Percentiles rank a stretch among this genome's conserved stretches.
Conservation (phyloP, 1,140 invertebrate genomes). For the Drosophila kohkoa region DNA sequence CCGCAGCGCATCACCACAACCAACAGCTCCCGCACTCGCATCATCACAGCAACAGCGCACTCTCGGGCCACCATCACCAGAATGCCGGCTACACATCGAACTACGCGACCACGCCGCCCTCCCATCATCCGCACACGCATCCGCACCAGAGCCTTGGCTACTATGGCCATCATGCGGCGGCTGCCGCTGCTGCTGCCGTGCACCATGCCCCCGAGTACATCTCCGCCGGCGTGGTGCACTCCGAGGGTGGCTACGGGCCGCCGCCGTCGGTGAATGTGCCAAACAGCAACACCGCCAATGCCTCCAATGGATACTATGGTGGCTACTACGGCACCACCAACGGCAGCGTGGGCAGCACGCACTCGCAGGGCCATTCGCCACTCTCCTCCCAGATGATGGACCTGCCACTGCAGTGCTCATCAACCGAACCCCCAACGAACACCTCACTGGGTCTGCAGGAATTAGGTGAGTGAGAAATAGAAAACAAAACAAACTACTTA, state of each 20-base stretch:
- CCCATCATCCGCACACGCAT: constrained; percentile 71
- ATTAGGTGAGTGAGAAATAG: constrained; percentile 60
- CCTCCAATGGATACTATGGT: constrained; percentile 77
- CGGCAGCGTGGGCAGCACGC: constrained; percentile 80
- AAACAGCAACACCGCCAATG: constrained; percentile 47
- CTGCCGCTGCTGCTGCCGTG: constrained; percentile 63
- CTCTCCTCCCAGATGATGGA: constrained; percentile 83
- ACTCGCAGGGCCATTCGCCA: constrained; percentile 79
- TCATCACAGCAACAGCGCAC: constrained; percentile 77
- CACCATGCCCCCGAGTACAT: constrained; percentile 79
- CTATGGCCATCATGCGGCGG: constrained; percentile 68
- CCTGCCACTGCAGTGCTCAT: constrained; percentile 82
- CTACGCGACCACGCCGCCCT: constrained; percentile 82
- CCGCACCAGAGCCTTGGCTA: constrained; percentile 78
- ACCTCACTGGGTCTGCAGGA: constrained; percentile 83
- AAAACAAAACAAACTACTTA: neutral
- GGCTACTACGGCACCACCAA: constrained; percentile 78
- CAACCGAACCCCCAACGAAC: constrained; percentile 83
- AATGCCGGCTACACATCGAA: constrained; percentile 77
- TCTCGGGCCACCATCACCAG: constrained; percentile 78
- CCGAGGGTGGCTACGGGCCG: constrained; percentile 69
- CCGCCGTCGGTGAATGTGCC: constrained; percentile 69
- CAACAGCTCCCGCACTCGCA: constrained; percentile 74
- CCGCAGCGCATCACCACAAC: constrained; percentile 69
- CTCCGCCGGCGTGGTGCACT: constrained; percentile 71